Conservation (phyloP, 2,797 vertebrate species). For the Xiphorhynchus erythropygius region DNA sequence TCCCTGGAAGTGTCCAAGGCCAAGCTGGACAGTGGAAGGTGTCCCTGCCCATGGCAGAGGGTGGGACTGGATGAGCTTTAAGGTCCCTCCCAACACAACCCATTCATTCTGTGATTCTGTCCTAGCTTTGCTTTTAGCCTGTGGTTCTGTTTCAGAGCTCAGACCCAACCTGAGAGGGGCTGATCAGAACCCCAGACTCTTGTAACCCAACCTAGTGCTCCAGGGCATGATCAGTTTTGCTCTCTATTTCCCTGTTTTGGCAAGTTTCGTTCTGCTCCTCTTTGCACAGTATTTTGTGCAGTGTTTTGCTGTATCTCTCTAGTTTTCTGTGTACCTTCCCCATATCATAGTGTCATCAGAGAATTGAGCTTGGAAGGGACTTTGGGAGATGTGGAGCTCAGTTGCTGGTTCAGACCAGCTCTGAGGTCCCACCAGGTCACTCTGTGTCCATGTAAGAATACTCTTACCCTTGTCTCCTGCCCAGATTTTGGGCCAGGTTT, state of each 20-base stretch:
- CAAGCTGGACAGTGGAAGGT: background rate
- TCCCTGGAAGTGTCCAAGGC: background rate
- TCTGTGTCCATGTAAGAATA: background rate
- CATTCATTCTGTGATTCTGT: background rate
- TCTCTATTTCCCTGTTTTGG: background rate
- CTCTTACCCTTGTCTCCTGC: background rate
- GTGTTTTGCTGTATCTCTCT: background rate
- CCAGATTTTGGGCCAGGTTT: no score
- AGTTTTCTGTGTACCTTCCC: background rate
- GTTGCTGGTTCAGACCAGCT: background rate
- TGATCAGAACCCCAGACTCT: no score
- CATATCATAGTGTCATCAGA: rapidly evolving
- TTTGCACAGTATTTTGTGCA: background rate
- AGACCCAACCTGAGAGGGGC: background rate
- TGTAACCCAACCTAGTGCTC: background rate
- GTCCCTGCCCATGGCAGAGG: background rate
- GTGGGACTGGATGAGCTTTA: background rate
- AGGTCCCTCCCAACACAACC: background rate
- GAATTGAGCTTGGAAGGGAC: background rate
- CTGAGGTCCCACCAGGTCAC: background rate
- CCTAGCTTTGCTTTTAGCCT: background rate
- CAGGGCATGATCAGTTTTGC: background rate
- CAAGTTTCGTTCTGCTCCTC: background rate
- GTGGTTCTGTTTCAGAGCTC: background rate
- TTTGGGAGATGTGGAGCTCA: background rate